Percentiles rank a stretch among this genome's conserved stretches.
These are phyloP conservation scores for Drosophila paucipuncta DNA, from an alignment of 2,888 invertebrate species.

Conservation along the genomic window DNA sequence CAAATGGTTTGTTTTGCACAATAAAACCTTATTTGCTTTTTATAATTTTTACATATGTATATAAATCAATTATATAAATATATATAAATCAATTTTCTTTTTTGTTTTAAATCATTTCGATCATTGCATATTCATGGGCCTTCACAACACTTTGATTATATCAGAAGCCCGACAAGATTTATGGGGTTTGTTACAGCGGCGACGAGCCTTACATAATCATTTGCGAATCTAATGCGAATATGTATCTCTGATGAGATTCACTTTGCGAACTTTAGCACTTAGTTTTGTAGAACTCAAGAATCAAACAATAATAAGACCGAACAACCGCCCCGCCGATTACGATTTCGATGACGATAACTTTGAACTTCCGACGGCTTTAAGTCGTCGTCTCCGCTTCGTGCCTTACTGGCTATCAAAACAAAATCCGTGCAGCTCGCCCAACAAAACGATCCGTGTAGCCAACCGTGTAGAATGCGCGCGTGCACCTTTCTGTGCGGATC, in stretches of 20 bases:
- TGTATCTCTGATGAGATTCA: slow-evolving; percentile 19
- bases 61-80: not conserved
- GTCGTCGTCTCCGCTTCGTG: slow-evolving; percentile 32
- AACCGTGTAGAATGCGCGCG: slow-evolving; percentile 78
- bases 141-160: slow-evolving; percentile 53
- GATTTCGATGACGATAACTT: slow-evolving; percentile 34
- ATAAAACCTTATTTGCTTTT: slow-evolving; percentile 27
- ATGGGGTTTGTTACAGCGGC: slow-evolving; percentile 55
- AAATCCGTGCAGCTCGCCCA: slow-evolving; percentile 49
- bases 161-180: slow-evolving; percentile 58
- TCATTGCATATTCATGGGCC: slow-evolving; percentile 65
- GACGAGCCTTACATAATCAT: slow-evolving; percentile 44
- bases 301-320: not conserved
- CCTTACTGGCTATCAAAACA: slow-evolving; percentile 45
- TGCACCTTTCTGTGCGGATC: slow-evolving; percentile 81
- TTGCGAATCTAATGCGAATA: slow-evolving; percentile 61
- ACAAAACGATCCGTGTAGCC: slow-evolving; percentile 53
- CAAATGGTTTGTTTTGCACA: slow-evolving; percentile 50
- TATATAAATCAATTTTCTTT: slow-evolving; percentile 32
- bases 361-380: slow-evolving; percentile 64
- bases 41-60: slow-evolving; percentile 13
- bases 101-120: slow-evolving; percentile 40
- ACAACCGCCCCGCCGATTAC: slow-evolving; percentile 4
- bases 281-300: slow-evolving; percentile 10
- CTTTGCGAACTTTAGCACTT: slow-evolving; percentile 32